Evolutionary conservation across 1,140 invertebrate species (phyloP), one percentile per base, ranked within the genome.

Genomic region (Bombus huntii): DNA sequence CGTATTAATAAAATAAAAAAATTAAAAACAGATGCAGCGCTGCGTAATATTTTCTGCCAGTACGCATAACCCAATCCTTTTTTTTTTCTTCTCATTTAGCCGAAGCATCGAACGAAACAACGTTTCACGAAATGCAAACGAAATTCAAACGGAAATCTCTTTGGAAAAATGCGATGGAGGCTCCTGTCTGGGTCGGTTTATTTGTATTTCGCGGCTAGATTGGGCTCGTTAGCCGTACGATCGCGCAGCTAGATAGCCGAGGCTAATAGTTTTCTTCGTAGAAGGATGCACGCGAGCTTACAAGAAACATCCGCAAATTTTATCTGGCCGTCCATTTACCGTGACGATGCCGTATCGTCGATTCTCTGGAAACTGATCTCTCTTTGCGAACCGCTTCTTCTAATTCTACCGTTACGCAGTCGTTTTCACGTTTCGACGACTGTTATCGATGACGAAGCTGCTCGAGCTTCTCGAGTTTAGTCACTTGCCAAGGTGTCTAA

Each of bases 191-290:
- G 39, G 73, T 65, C 86, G 79, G 57, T 87, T 71, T 44, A 78
- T 88, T 82, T 86, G 70, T 82, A 82, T 86, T 86, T 86, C 62
- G 87, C 84, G 75, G 82, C 31, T 59, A 83, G 75, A 75, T 88
- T 76, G 87, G 88, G 78, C 91, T 93, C 86, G 92, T 93, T 93
- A 91, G 88, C 76, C 85, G 76, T 73, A 80, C 85, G 89, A 90
- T 90, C 89, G 85, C 89, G 34, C 68, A 75, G 70, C 8, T 62
- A 71, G 89, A 90, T 90, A 90, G 71, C 76, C 74, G 68, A 66
- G 78, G 37, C 44, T 81, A 80, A 75, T 86, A 74, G 44, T 84
- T 87, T 68, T 82, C 85, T 85, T 87, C 76, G 81, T 80, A 82
- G 87, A 88, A 87, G 72, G 34, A 83, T 65, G 86, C 88, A 90